These are phyloP conservation scores for Quiscalus mexicanus DNA, from an alignment of 2,113 vertebrate genomes.

Conservation along the genomic window DNA sequence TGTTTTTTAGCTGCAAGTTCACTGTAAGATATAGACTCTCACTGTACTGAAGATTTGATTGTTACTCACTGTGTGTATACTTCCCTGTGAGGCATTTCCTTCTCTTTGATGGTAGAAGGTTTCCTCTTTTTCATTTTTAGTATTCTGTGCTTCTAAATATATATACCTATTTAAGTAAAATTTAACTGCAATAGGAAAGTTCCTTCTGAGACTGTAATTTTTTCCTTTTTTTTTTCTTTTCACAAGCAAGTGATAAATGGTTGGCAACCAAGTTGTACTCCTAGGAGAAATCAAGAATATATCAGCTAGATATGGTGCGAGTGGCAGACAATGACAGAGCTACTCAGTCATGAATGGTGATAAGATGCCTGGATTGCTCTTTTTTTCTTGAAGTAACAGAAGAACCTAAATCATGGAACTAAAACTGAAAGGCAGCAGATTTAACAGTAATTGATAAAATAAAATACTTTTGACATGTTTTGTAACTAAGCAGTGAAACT, in stretches of 20 bases:
- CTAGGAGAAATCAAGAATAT: neutral
- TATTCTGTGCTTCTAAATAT: neutral
- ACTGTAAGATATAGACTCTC: neutral
- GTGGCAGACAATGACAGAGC: neutral
- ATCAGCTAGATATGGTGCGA: neutral
- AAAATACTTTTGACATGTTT: constrained; percentile 14
- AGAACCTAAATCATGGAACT: neutral
- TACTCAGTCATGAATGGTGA: neutral
- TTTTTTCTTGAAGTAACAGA: neutral
- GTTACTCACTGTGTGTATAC: neutral
- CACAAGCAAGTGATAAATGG: neutral
- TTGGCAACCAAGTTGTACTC: neutral
- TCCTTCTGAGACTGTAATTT: neutral
- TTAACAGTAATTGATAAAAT: neutral
- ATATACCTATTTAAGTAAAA: neutral
- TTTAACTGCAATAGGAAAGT: neutral
- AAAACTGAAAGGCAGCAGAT: neutral
- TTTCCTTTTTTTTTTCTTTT: neutral
- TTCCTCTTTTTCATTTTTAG: neutral
- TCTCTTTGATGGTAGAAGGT: neutral
- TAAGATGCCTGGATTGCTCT: neutral
- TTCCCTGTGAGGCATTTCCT: neutral
- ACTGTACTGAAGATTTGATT: neutral
- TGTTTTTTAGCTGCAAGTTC: neutral
- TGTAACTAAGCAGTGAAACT: constrained; percentile 1